A percentile compares a stretch with the other conserved stretches of the same genome.
phyloP scores from a whole-genome alignment of 2,113 vertebrate genomes.

The Percopsis transmontana region DNA sequence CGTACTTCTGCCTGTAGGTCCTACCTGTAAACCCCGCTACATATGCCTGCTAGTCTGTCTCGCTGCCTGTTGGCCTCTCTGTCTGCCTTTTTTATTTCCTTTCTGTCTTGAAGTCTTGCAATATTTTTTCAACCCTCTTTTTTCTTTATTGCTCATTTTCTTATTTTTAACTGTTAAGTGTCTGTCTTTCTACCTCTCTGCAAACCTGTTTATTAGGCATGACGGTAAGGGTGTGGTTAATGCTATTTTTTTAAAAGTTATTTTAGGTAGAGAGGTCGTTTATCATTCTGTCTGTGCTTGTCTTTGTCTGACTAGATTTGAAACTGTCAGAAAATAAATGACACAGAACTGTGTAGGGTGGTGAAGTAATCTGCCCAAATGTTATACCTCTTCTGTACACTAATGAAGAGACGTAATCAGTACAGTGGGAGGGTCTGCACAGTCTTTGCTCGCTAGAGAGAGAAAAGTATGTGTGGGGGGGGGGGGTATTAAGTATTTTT shows the following conservation, averaged over 20 bases:
- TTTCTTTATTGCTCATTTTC: not conserved
- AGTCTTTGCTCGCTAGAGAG: constrained; percentile 17
- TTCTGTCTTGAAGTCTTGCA: not conserved
- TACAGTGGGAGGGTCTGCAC: constrained; percentile 35
- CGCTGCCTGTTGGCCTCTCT: not conserved
- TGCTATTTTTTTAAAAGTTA: not conserved
- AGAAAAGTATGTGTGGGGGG: not conserved
- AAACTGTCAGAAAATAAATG: constrained; percentile 46
- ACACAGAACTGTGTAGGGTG: constrained; percentile 23
- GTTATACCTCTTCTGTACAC: constrained; percentile 39
- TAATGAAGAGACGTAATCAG: constrained; percentile 60
- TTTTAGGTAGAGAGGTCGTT: constrained; percentile 7
- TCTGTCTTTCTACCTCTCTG: not conserved
- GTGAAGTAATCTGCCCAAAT: constrained; percentile 33
- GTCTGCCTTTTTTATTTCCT: constrained; percentile 35
- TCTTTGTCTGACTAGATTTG: constrained; percentile 47
- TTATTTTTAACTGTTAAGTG: not conserved
- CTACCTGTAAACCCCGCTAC: constrained; percentile 70
- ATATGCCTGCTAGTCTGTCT: constrained; percentile 19
- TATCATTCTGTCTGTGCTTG: constrained; percentile 34
- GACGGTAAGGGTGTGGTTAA: too few relatives aligned
- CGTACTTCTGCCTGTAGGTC: constrained; percentile 58
- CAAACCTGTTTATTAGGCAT: not conserved
- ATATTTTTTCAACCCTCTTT: not conserved
- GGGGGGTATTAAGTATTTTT: constrained; percentile 9